Conservation (phyloP, 2,888 invertebrate species). For the Ochropleura plecta region DNA sequence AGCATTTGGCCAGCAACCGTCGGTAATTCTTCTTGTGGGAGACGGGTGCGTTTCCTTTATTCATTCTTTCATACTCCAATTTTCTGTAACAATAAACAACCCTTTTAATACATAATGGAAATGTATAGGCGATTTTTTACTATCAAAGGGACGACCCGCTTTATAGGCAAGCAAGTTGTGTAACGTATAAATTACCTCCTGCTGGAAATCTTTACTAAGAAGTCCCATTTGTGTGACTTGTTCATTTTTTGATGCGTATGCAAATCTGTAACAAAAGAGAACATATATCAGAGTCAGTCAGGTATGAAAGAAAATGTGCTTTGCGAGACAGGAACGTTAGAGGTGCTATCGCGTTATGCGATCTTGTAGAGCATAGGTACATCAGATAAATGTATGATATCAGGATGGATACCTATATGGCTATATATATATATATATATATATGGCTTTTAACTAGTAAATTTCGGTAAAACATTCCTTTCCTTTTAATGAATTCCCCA, state of each 20-base stretch:
- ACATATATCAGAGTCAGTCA: slow-evolving; percentile 65
- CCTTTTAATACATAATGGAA: slow-evolving; percentile 64
- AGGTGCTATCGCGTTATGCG: slow-evolving; percentile 36
- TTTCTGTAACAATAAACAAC: slow-evolving; percentile 82
- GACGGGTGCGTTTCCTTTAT: slow-evolving; percentile 70
- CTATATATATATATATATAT: no score
- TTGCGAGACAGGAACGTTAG: slow-evolving; percentile 41
- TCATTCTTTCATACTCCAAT: slow-evolving; percentile 77
- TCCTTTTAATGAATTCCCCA: no score
- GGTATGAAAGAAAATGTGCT: slow-evolving; percentile 62
- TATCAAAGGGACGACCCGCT: slow-evolving; percentile 1
- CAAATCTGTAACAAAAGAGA: slow-evolving; percentile 83
- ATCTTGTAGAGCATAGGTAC: slow-evolving; percentile 46
- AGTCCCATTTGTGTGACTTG: slow-evolving; percentile 79
- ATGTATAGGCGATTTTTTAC: slow-evolving; percentile 51
- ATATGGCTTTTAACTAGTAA: background rate
- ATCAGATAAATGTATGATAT: slow-evolving; percentile 38
- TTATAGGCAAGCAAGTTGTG: slow-evolving; percentile 10
- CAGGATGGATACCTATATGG: slow-evolving; percentile 17
- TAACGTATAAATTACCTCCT: slow-evolving; percentile 74
- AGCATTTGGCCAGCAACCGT: slow-evolving; percentile 67
- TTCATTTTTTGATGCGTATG: slow-evolving; percentile 79
- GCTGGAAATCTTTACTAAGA: slow-evolving; percentile 77
- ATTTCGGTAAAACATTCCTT: no score
- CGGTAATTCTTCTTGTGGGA: slow-evolving; percentile 72